These are phyloP conservation scores for Pseudomugil gertrudae DNA, from an alignment of 2,797 vertebrate genomes.

Conservation along the genomic window DNA sequence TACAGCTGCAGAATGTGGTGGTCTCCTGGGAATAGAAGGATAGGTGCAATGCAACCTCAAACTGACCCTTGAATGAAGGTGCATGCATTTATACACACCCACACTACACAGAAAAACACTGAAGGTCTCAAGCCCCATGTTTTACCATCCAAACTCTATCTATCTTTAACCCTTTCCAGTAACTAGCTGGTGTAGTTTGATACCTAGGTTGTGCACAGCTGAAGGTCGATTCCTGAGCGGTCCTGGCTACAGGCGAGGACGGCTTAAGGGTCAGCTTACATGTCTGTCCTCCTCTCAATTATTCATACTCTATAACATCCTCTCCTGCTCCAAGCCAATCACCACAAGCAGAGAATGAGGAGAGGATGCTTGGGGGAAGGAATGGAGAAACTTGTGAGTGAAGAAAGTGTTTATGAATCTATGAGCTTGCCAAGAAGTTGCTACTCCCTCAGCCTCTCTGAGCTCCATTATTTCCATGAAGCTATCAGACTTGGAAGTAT, in stretches of 20 bases:
- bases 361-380: conserved; percentile 60
- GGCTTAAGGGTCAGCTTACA: conserved; percentile 76
- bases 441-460: conserved; percentile 58
- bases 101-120: conserved; percentile 23
- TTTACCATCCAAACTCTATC: conserved; percentile 15
- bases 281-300: conserved; percentile 74
- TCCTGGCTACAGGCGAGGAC: conserved; percentile 35
- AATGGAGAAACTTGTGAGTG: conserved; percentile 57
- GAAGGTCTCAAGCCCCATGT: conserved; percentile 20
- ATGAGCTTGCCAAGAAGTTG: conserved; percentile 54
- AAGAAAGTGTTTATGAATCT: conserved; percentile 61
- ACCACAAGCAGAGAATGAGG: conserved; percentile 41
- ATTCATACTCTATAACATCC: conserved; percentile 78
- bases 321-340: conserved; percentile 64
- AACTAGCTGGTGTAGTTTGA: conserved; percentile 14
- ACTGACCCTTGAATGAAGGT: conserved; percentile 64
- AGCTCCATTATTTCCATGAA: conserved; percentile 71
- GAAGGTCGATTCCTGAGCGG: conserved; percentile 46
- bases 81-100: conserved; percentile 29
- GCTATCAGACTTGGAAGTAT: conserved; percentile 64
- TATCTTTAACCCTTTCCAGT: conserved; percentile 31
- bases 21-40: conserved; percentile 60
- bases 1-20: conserved; percentile 56
- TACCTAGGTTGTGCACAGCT: conserved; percentile 15
- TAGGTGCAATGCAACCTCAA: conserved; percentile 74